Evolutionary conservation across 2,888 invertebrate genomes (phyloP), one percentile per base, ranked within the genome.

Genomic region (Subacronicta megacephala): DNA sequence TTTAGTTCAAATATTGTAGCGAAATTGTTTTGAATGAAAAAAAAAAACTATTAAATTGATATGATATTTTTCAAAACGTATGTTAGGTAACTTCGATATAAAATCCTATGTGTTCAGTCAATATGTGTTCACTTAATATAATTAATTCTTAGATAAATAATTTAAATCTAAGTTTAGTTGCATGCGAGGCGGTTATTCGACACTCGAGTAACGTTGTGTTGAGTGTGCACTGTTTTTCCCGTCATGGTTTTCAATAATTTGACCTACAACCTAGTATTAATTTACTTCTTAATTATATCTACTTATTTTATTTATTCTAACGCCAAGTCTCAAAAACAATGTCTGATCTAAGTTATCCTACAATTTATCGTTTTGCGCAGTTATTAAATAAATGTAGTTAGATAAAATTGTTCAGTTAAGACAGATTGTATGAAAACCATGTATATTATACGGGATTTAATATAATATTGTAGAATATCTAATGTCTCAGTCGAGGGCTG

Each of bases 1-100:
- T 82, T 88, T 92, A 91, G 90, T 88, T 87, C 78, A 90, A 90
- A 89, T 90, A 87, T 90, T 87, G 81, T 90, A 90, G 90, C 77
- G 49, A 88, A 90, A 89, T 90, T 87, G 75, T 83, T 85, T 87
- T 82, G 81, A 83, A 85, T 76, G n/a, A 73, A 78, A 80, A 81
- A 81, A 77, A 62, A 80, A 81, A 81, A 23, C 43, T 75, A 84
- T 80, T 72, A 75, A 79, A 75, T 76, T 70, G 64, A 77, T 74
- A 74, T 71, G 51, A 62, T 74, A 71, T 72, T 74, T 70, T 73
- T 77, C 60, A 73, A 71, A 73, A 47, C 52, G 64, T 70, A 64
- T 62, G 74, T 65, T 71, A 76, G 62, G 50, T 69, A 43, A 59
- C 49, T 54, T 59, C 18, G 72, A 68, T 64, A 68, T 80, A 81